Percentiles rank a stretch among this genome's conserved stretches.
Evolutionary conservation across 2,113 vertebrate species (phyloP).

Genomic region (Riparia riparia): DNA sequence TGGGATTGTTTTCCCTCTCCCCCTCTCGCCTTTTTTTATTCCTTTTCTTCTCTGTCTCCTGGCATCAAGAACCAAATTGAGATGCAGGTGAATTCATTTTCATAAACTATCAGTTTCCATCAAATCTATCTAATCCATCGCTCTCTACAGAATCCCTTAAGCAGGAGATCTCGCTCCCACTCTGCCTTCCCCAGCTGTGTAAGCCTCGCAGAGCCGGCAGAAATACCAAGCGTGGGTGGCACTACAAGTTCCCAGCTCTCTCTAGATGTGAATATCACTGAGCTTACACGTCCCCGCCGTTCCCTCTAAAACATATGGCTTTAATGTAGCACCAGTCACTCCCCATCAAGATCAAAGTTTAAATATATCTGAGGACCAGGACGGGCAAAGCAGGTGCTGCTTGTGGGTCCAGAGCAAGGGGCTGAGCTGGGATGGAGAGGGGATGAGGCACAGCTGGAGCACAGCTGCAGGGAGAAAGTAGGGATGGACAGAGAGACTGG

Average conservation of each 20-base stretch:
- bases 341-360: slow-evolving; percentile 63
- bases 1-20: neutral
- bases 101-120: slow-evolving; percentile 55
- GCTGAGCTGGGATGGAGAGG: neutral
- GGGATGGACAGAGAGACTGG: neutral
- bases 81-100: slow-evolving; percentile 60
- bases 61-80: slow-evolving; percentile 43
- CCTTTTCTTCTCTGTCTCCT: neutral
- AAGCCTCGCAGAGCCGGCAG: slow-evolving; percentile 55
- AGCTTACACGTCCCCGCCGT: slow-evolving; percentile 56
- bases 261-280: slow-evolving; percentile 62
- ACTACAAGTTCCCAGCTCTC: slow-evolving; percentile 56
- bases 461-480: neutral
- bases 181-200: slow-evolving; percentile 5
- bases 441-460: neutral
- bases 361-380: slow-evolving; percentile 1
- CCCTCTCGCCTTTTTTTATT: neutral
- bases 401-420: rapidly evolving
- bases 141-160: slow-evolving; percentile 53
- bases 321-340: slow-evolving; percentile 54
- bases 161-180: slow-evolving; percentile 46
- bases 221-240: slow-evolving; percentile 68
- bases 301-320: slow-evolving; percentile 57
- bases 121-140: slow-evolving; percentile 56
- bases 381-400: slow-evolving; percentile 24